These are phyloP conservation scores for Psettodes erumei DNA, from an alignment of 2,113 vertebrate species.

Conservation along the genomic window DNA sequence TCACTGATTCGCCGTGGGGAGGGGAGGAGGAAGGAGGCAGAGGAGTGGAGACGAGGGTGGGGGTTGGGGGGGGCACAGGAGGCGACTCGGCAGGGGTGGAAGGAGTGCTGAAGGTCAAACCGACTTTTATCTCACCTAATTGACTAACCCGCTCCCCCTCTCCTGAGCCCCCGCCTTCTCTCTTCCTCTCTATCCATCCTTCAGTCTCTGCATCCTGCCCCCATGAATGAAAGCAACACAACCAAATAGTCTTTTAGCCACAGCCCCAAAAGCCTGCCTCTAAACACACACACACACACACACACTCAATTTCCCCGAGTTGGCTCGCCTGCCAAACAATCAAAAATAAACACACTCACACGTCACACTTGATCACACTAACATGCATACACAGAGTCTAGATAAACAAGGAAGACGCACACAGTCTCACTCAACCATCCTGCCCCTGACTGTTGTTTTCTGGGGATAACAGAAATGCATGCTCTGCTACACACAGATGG, in stretches of 20 bases:
- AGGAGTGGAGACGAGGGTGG: slow-evolving; percentile 79
- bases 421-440: slow-evolving; percentile 52
- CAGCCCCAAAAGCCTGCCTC: slow-evolving; percentile 32
- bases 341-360: slow-evolving; percentile 71
- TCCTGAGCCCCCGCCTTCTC: slow-evolving; percentile 46
- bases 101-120: slow-evolving; percentile 97
- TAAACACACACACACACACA: slow-evolving; percentile 8
- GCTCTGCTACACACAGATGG: slow-evolving; percentile 62
- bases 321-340: slow-evolving; percentile 62
- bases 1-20: slow-evolving; percentile 85
- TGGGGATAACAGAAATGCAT: slow-evolving; percentile 62
- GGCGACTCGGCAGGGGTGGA: slow-evolving; percentile 72
- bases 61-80: slow-evolving; percentile 81
- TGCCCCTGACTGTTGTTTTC: slow-evolving; percentile 64
- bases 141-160: slow-evolving; percentile 84
- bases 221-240: slow-evolving; percentile 65
- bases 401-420: slow-evolving; percentile 66
- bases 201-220: slow-evolving; percentile 47
- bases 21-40: slow-evolving; percentile 80
- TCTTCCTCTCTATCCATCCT: slow-evolving; percentile 55
- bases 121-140: slow-evolving; percentile 98
- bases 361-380: slow-evolving; percentile 71
- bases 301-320: slow-evolving; percentile 44
- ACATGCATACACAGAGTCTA: slow-evolving; percentile 62
- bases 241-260: slow-evolving; percentile 66